Conservation (phyloP, 2,888 invertebrate genomes). For the Pheosia tremula region DNA sequence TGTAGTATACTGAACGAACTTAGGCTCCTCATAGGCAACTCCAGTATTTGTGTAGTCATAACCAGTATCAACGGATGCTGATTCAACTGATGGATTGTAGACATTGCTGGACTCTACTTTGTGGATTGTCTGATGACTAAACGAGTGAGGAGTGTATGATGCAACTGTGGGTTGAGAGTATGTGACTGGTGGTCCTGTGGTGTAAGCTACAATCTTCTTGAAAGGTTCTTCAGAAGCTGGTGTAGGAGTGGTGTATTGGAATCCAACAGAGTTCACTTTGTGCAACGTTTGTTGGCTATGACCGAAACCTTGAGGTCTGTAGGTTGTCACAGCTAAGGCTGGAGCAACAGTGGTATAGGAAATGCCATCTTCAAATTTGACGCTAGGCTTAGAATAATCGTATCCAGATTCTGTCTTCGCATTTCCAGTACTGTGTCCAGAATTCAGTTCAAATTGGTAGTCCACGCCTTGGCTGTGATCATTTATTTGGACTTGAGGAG, state of each 20-base stretch:
- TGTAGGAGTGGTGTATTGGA: constrained; percentile 60
- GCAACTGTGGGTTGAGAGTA: constrained; percentile 58
- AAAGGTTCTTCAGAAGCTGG: constrained; percentile 72
- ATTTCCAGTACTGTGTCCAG: constrained; percentile 23
- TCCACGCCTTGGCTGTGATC: constrained; percentile 61
- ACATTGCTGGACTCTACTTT: constrained; percentile 53
- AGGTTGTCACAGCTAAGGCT: constrained; percentile 61
- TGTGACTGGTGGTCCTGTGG: constrained; percentile 61
- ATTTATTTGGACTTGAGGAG: constrained; percentile 57
- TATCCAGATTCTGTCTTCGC: constrained; percentile 54
- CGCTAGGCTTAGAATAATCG: constrained; percentile 64
- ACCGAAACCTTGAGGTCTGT: constrained; percentile 64
- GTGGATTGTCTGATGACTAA: constrained; percentile 66
- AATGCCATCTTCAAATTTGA: constrained; percentile 70
- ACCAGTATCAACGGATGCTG: constrained; percentile 34
- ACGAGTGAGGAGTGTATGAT: constrained; percentile 59
- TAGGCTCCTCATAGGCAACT: constrained; percentile 46
- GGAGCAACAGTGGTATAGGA: constrained; percentile 66
- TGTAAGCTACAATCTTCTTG: constrained; percentile 72
- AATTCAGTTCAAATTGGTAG: constrained; percentile 52
- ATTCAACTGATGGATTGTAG: constrained; percentile 45
- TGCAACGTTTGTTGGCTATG: constrained; percentile 69
- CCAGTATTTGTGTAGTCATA: constrained; percentile 41
- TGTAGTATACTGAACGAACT: constrained; percentile 53
- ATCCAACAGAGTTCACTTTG: constrained; percentile 57